Conservation (phyloP, 2,113 vertebrate species). For the Telmatochromis brichardi region DNA sequence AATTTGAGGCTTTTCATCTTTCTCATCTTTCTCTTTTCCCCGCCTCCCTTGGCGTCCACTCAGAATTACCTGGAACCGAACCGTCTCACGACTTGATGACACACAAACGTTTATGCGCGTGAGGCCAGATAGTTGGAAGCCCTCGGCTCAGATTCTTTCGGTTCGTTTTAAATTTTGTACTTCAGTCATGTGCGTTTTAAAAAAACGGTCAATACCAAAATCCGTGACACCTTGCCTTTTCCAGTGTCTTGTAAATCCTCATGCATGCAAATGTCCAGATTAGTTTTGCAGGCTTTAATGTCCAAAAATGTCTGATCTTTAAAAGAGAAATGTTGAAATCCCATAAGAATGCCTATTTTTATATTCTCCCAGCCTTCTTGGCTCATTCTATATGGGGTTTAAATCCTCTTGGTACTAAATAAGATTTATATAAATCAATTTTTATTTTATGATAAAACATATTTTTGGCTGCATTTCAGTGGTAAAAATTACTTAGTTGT, state of each 20-base stretch:
- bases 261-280: neutral
- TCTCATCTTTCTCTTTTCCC: conserved; percentile 53
- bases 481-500: neutral
- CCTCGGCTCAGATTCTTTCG: neutral
- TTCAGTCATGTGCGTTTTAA: neutral
- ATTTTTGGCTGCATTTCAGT: neutral
- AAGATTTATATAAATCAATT: neutral
- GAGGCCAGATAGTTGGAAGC: conserved; percentile 3
- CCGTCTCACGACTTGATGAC: conserved; percentile 34
- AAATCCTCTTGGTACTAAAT: neutral
- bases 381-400: neutral
- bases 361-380: neutral
- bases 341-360: neutral
- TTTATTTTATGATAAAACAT: neutral
- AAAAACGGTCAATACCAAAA: neutral
- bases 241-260: neutral
- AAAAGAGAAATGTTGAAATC: neutral
- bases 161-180: conserved; percentile 13
- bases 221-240: neutral
- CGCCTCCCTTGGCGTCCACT: conserved; percentile 48
- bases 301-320: neutral
- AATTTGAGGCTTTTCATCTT: conserved; percentile 70
- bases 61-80: conserved; percentile 54
- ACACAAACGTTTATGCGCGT: conserved; percentile 28
- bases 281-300: neutral